phyloP scores from a whole-genome alignment of 2,797 vertebrate genomes.

The Avahi laniger region DNA sequence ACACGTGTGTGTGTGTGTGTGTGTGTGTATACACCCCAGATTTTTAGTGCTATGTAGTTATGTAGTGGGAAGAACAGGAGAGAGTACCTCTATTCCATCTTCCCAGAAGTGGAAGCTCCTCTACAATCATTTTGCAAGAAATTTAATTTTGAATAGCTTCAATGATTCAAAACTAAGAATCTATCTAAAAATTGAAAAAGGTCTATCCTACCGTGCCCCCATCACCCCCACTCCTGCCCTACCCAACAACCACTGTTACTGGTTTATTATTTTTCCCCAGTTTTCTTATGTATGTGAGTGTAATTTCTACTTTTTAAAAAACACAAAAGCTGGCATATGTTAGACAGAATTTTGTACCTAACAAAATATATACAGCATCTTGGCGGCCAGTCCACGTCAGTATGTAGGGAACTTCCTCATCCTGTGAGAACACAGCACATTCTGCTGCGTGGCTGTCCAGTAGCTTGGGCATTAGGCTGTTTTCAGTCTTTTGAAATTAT shows the following conservation, averaged over 20 bases:
- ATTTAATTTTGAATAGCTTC: not conserved
- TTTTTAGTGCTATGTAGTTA: not conserved
- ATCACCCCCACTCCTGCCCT: not conserved
- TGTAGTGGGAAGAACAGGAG: not conserved
- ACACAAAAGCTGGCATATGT: not conserved
- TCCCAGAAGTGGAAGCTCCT: not conserved
- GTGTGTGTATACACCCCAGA: not conserved
- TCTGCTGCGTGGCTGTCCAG: not conserved
- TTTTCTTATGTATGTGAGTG: not conserved
- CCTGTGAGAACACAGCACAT: not conserved
- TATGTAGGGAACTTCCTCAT: not conserved
- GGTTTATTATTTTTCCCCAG: not conserved
- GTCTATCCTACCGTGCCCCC: not conserved
- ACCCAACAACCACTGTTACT: not conserved
- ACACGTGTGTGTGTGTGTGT: too few species aligned
- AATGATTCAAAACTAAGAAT: not conserved
- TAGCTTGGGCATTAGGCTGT: not conserved
- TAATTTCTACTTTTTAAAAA: not conserved
- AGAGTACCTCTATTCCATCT: not conserved
- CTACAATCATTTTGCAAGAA: not conserved
- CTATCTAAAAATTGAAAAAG: not conserved
- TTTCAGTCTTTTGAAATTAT: not conserved
- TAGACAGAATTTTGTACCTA: not conserved
- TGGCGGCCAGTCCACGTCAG: too few species aligned
- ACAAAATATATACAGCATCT: not conserved